A percentile compares a stretch with the other conserved stretches of the same genome.
These are phyloP conservation scores for Tor tambroides DNA, from an alignment of 2,113 vertebrate genomes.

Conservation along the genomic window DNA sequence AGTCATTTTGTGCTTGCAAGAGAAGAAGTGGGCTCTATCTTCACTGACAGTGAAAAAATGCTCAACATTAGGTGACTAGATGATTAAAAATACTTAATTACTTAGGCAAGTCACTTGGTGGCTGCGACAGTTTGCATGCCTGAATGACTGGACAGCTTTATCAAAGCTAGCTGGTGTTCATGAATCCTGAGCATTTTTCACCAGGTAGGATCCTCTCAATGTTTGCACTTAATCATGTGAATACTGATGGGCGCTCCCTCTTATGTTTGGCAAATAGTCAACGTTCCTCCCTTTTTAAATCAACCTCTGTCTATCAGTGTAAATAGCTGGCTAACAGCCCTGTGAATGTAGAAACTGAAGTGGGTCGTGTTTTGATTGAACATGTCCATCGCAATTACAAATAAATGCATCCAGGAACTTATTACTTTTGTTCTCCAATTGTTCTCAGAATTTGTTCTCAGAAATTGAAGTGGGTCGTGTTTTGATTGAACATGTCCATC, in stretches of 20 bases:
- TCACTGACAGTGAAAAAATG: background rate
- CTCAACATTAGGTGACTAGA: background rate
- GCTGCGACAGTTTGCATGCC: background rate
- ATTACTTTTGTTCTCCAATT: constrained; percentile 67
- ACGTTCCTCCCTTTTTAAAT: constrained; percentile 44
- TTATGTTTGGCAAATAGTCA: constrained; percentile 54
- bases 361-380: constrained; percentile 74
- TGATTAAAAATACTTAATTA: constrained; percentile 5
- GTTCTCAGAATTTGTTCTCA: no score
- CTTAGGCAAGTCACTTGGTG: background rate
- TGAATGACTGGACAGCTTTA: background rate
- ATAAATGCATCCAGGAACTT: constrained; percentile 63
- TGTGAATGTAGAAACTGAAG: constrained; percentile 66
- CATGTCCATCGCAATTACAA: constrained; percentile 71
- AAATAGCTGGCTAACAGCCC: constrained; percentile 64
- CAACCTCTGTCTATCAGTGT: constrained; percentile 65
- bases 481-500: constrained; percentile 76
- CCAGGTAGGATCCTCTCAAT: constrained; percentile 14
- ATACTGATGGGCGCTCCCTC: constrained; percentile 40
- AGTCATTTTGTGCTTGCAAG: background rate
- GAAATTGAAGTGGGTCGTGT: constrained; percentile 70
- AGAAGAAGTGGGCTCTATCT: background rate
- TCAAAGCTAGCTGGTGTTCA: background rate
- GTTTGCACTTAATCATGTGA: constrained; percentile 59
- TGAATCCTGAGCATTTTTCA: constrained; percentile 36